Evolutionary conservation across 2,888 invertebrate genomes (phyloP).

Genomic region (Erebia palarica): DNA sequence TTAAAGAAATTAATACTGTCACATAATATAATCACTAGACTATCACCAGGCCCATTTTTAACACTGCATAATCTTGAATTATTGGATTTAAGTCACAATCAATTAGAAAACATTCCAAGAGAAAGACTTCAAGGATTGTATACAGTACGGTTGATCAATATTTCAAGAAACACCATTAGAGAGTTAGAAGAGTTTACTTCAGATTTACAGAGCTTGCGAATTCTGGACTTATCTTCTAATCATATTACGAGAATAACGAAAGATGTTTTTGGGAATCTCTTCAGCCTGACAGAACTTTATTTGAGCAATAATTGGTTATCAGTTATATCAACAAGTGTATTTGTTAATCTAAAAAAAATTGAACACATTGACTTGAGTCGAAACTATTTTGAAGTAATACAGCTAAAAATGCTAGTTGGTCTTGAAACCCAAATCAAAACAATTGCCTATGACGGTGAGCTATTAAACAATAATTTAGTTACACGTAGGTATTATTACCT

Average conservation of each 20-base stretch:
- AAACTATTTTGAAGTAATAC: slow-evolving; percentile 92
- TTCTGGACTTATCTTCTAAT: slow-evolving; percentile 91
- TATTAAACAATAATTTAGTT: too few species aligned
- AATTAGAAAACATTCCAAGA: slow-evolving; percentile 91
- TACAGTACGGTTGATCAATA: slow-evolving; percentile 88
- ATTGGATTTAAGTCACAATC: slow-evolving; percentile 91
- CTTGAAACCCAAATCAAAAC: slow-evolving; percentile 92
- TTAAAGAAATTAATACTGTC: slow-evolving; percentile 88
- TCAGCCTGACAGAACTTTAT: slow-evolving; percentile 88
- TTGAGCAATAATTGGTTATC: slow-evolving; percentile 93
- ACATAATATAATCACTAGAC: slow-evolving; percentile 88
- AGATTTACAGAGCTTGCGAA: slow-evolving; percentile 89
- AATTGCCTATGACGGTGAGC: slow-evolving; percentile 90
- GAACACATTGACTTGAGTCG: slow-evolving; percentile 89
- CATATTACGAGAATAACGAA: slow-evolving; percentile 90
- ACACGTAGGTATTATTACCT: too few species aligned
- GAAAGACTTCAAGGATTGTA: slow-evolving; percentile 91
- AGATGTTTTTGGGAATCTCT: slow-evolving; percentile 89
- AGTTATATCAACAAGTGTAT: slow-evolving; percentile 88
- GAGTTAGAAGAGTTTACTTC: slow-evolving; percentile 91
- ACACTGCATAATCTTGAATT: slow-evolving; percentile 88
- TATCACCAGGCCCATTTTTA: slow-evolving; percentile 93
- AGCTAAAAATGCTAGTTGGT: slow-evolving; percentile 88
- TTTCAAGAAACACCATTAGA: slow-evolving; percentile 91
- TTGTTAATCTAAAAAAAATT: slow-evolving; percentile 88